Evolutionary conservation across 2,113 vertebrate species (phyloP), one percentile per base, ranked within the genome.

Genomic region (Prunella fulvescens): DNA sequence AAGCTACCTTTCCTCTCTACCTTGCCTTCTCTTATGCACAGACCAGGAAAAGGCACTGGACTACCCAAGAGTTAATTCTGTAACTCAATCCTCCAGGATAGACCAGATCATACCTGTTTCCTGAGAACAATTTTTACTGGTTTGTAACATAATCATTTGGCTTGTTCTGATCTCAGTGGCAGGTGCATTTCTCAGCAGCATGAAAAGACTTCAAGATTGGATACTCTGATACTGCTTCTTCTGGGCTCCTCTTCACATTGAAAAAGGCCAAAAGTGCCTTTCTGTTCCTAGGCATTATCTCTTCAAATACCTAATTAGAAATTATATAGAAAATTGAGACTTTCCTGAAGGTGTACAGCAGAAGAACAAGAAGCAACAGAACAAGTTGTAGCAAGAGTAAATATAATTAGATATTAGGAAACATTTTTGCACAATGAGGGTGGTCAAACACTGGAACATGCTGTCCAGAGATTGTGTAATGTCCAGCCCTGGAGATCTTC

Each of bases 371-470:
- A 73, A 92, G 51, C 39, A 64, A 64, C 37, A 61, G 81, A 93
- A 92, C 92, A 93, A 73, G 66, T 11, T 90, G 85, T 80, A 88
- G 82, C 71, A 62, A 88, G 74, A 81, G 16, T 90, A 96, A 83
- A 72, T 72, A 65, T 76, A 67, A 88, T 79, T 90, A 90, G 62
- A 83, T 86, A 77, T 93, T 93, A 93, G 79, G 92, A 94, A 95
- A 94, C 14, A 28, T 69, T 88, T 94, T 85, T 95, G 70, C 88
- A 94, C 74, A 93, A 72, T 83, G 50, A 77, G 33, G 19, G 50
- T 92, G 74, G 88, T 92, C 82, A 90, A 90, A 83, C 71, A 62
- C 39, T 73, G 67, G 88, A 97, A 97, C 79, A 86, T 42, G 29
- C 35, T 92, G 92, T 90, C 82, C 88, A 50, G 66, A 77, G n/a